Base-by-base conservation (phyloP, 92 coral and sea anemone species). In the Epizoanthus ramosus region DNA sequence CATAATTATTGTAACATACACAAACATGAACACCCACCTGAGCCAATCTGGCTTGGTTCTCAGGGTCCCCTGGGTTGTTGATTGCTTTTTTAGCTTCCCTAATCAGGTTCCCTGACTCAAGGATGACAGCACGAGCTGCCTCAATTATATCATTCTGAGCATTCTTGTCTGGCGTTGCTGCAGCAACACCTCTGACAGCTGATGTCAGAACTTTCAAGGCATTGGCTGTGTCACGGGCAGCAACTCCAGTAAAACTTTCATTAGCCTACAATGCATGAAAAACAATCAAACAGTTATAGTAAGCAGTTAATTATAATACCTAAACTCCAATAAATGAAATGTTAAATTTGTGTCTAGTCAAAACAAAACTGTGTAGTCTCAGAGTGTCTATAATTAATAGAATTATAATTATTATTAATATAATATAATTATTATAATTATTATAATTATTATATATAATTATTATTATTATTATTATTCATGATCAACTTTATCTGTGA, bases 221-320 rank as follows among this genome's bases (percentile, higher is more conserved):
- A 22, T 90, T 97, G 60, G 98, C 99, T 2, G 99, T 97, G 83
- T 94, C 99, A 45, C 99, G 94, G 72, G 99, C 99, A 5, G 99
- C 99, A 8, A 92, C 86, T 18, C 99, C 99, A 0, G 99, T 97
- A 90, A 86, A 92, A 74, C 93, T 97, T 81, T 97, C 99, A 58
- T 97, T 97, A n/a, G 97, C 99, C 99, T 97, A 71, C 14, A 58
- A 67, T 73, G 43, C 28, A 50, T 14, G 15, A 43, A n/a, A 43
- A 56, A 10, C 14, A 45, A 17, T 4, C 8, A 13, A 37, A 2
- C 43, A 37, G 43, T 37, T 37, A 37, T 22, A n/a, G 14, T 31
- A 37, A 3, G 3, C 2, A 37, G 1, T 37, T 1, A 37, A 37
- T 3, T 37, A 37, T 37, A 3, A 37, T 37, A 37, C 31, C 2